Evolutionary conservation across 2,113 vertebrate genomes (phyloP).

Genomic region (Petrocephalus zakoni): DNA sequence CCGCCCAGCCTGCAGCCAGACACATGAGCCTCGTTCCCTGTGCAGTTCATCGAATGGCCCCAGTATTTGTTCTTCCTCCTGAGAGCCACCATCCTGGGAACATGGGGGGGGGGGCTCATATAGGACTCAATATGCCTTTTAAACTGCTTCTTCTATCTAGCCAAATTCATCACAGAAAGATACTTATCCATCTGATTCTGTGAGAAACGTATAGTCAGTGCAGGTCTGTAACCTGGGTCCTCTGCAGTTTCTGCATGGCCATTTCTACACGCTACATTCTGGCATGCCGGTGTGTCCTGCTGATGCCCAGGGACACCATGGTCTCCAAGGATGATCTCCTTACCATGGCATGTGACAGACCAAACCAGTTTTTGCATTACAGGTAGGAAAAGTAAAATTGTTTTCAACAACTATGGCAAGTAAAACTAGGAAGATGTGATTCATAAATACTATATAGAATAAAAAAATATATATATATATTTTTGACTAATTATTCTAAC

Average conservation of each 20-base stretch:
- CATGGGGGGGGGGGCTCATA: neutral
- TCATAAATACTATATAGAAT: neutral
- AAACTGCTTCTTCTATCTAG: neutral
- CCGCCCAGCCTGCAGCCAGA: conserved; percentile 76
- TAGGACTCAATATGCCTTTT: neutral
- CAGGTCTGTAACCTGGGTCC: neutral
- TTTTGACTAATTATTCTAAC: neutral
- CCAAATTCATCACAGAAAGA: neutral
- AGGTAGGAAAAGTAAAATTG: neutral
- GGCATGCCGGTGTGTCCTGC: neutral
- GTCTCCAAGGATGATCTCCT: neutral
- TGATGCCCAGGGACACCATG: neutral
- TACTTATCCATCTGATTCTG: neutral
- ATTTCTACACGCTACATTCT: neutral
- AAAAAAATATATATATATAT: too few species aligned
- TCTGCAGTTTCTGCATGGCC: too few species aligned
- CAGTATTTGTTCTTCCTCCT: conserved; percentile 83
- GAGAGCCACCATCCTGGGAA: conserved; percentile 68
- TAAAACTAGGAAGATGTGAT: neutral
- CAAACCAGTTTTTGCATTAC: neutral
- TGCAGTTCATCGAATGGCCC: conserved; percentile 81
- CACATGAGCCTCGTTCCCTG: conserved; percentile 76
- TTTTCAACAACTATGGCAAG: neutral
- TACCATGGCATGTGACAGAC: neutral
- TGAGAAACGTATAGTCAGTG: neutral